phyloP scores from a whole-genome alignment of 2,113 vertebrate genomes.

The Protomyctophum bolini region DNA sequence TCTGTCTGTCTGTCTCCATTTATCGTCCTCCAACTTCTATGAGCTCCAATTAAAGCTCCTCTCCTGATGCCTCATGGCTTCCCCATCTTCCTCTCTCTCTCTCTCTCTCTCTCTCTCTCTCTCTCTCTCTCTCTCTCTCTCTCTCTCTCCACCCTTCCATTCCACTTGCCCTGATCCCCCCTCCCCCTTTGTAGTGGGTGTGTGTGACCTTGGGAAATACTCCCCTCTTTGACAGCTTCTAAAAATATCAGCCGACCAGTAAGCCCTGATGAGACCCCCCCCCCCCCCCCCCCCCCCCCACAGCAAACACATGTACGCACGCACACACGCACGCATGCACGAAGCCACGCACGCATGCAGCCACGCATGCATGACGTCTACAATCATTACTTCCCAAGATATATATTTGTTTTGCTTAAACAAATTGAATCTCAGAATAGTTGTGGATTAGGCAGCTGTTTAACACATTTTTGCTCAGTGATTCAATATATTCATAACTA shows the following conservation, averaged over 20 bases:
- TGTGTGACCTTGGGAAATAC: conserved; percentile 17
- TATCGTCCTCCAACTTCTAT: not conserved
- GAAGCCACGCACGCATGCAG: not conserved
- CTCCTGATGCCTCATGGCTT: no score
- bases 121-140: not conserved
- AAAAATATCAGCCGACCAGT: conserved; percentile 13
- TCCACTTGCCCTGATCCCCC: not conserved
- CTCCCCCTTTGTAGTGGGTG: not conserved
- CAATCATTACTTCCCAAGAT: not conserved
- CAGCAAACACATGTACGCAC: not conserved
- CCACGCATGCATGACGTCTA: not conserved
- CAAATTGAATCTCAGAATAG: not conserved
- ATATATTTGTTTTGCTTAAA: not conserved
- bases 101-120: not conserved
- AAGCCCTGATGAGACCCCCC: not conserved
- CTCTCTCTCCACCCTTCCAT: not conserved
- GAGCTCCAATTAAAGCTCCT: no score
- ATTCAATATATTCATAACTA: not conserved
- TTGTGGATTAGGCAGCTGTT: not conserved
- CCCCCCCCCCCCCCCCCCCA: no score
- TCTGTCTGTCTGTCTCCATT: not conserved
- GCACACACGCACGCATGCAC: not conserved
- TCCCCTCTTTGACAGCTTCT: conserved; percentile 6
- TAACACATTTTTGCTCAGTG: not conserved
- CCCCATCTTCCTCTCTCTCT: not conserved